phyloP scores from a whole-genome alignment of 2,113 vertebrate genomes.

The Potamarius usumacintae region DNA sequence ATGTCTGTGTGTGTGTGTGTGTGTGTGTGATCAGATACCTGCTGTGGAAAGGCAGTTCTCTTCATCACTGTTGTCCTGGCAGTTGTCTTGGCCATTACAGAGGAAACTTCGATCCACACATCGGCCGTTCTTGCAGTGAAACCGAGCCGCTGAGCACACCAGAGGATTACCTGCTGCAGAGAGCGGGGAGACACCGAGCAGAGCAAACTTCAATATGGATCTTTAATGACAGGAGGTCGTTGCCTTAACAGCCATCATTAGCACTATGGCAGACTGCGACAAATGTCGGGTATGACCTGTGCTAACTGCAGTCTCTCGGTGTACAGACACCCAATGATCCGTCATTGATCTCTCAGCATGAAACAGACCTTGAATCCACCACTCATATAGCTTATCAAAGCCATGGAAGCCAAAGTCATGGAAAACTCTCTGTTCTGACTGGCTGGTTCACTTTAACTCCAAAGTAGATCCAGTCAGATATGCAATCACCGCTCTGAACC shows the following conservation, averaged over 20 bases:
- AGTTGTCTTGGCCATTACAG: constrained; percentile 93
- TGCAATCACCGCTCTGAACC: not conserved
- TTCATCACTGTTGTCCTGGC: constrained; percentile 95
- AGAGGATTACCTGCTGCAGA: constrained; percentile 86
- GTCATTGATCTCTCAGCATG: constrained; percentile 25
- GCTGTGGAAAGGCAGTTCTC: constrained; percentile 88
- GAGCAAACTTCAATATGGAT: constrained; percentile 22
- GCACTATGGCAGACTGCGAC: not conserved
- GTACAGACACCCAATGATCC: not conserved
- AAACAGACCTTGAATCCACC: not conserved
- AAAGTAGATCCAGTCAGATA: not conserved
- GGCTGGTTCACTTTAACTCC: not conserved
- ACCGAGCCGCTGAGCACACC: constrained; percentile 90
- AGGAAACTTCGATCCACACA: constrained; percentile 97
- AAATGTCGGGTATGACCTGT: constrained; percentile 26
- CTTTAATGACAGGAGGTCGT: constrained; percentile 16
- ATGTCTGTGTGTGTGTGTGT: not conserved
- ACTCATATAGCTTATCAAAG: not conserved
- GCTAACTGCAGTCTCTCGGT: constrained; percentile 18
- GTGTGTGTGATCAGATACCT: constrained; percentile 71
- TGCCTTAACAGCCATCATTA: constrained; percentile 15
- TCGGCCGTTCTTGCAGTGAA: constrained; percentile 92
- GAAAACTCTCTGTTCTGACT: not conserved
- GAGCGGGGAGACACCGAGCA: not conserved
- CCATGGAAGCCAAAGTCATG: not conserved